Evolutionary conservation across 2,797 vertebrate species (phyloP).

Genomic region (Spatula versicolor): DNA sequence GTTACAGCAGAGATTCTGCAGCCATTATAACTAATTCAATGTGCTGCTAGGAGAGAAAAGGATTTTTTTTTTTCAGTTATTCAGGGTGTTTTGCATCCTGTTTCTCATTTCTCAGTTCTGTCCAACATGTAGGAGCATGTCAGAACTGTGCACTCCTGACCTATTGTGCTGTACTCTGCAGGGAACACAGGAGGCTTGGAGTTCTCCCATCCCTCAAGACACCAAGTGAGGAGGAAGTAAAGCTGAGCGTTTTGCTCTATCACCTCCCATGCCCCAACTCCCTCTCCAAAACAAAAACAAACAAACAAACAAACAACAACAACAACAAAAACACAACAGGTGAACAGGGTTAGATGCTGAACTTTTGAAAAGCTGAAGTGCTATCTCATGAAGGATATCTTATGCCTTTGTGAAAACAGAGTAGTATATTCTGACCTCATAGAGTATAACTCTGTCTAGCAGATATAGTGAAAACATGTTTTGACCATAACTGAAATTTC

Average conservation of each 20-base stretch:
- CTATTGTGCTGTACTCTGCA: background rate
- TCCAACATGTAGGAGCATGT: fast-evolving
- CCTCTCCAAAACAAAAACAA: too few relatives aligned
- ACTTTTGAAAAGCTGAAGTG: too few relatives aligned
- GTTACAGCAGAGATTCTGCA: background rate
- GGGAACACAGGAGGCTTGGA: background rate
- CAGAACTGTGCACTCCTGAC: background rate
- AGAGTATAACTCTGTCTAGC: background rate
- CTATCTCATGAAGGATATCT: background rate
- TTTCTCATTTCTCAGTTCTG: background rate
- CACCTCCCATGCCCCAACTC: background rate
- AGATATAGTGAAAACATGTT: background rate
- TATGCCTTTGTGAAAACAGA: background rate
- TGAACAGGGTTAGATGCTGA: background rate
- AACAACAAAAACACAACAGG: background rate
- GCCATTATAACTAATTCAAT: background rate
- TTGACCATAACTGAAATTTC: background rate
- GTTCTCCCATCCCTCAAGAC: background rate
- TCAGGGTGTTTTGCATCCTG: background rate
- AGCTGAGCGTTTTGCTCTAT: background rate
- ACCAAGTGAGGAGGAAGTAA: background rate
- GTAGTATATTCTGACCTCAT: background rate
- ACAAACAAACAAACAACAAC: too few relatives aligned
- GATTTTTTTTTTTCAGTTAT: background rate
- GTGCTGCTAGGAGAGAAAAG: background rate